phyloP scores from a whole-genome alignment of 2,888 invertebrate genomes.

The Oxycera nigricornis region DNA sequence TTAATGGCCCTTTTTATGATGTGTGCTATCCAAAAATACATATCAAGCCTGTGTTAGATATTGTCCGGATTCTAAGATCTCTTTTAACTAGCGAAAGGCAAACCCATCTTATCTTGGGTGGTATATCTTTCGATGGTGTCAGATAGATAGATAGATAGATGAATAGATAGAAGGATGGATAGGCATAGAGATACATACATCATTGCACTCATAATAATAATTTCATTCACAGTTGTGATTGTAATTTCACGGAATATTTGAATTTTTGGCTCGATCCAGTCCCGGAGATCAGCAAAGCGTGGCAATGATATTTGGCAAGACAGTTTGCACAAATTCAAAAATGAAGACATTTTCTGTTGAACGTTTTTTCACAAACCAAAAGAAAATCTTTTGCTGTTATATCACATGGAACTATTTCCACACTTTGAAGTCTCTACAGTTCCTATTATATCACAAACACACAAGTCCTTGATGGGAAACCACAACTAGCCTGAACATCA shows the following conservation, averaged over 20 bases:
- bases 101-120: neutral
- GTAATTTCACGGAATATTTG: constrained; percentile 38
- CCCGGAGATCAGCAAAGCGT: neutral
- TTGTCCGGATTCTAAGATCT: constrained; percentile 14
- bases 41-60: neutral
- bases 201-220: constrained; percentile 10
- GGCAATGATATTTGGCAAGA: constrained; percentile 32
- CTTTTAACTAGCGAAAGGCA: neutral
- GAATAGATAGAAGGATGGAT: neutral
- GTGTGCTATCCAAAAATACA: constrained; percentile 16
- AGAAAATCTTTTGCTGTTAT: too few relatives aligned
- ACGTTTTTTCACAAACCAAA: too few relatives aligned
- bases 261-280: constrained; percentile 39
- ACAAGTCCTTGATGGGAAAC: neutral
- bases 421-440: too few relatives aligned
- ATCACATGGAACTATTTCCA: too few relatives aligned
- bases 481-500: too few relatives aligned
- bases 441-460: constrained; percentile 6
- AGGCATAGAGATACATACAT: neutral
- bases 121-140: neutral
- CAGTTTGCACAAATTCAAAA: neutral
- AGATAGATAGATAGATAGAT: too few relatives aligned
- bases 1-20: constrained; percentile 29
- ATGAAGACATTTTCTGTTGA: constrained; percentile 1
- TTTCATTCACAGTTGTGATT: constrained; percentile 24